Evolutionary conservation across 2,888 invertebrate genomes (phyloP).

Genomic region (Pycnomerus fuliginosus): DNA sequence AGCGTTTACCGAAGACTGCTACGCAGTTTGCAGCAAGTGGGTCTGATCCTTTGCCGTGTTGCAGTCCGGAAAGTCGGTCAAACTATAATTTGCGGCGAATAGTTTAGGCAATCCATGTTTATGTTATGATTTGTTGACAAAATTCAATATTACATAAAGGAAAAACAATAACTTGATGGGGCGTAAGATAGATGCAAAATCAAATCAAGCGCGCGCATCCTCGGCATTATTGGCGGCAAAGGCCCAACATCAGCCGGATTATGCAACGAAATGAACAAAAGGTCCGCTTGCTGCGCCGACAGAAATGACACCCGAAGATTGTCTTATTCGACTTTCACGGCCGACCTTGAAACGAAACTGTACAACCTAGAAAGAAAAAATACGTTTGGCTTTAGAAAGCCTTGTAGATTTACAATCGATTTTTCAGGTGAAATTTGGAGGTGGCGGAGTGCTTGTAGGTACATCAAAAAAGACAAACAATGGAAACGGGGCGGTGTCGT

Average conservation of each 20-base stretch:
- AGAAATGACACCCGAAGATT: too few species aligned
- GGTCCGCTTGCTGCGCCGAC: background rate
- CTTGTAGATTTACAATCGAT: constrained; percentile 19
- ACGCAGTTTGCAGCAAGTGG: too few species aligned
- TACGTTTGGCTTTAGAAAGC: constrained; percentile 29
- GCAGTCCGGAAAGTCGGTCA: too few species aligned
- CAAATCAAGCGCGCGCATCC: background rate
- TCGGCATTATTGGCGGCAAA: too few species aligned
- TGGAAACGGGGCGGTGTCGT: background rate
- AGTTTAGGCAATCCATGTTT: background rate
- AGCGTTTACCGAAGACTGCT: too few species aligned
- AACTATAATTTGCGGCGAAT: too few species aligned
- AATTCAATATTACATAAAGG: background rate
- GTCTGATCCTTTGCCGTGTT: too few species aligned
- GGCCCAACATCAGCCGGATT: background rate
- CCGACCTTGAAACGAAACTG: constrained; percentile 41
- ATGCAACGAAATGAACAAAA: background rate
- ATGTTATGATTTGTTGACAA: background rate
- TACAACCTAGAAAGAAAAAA: constrained; percentile 17
- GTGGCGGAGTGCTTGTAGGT: too few species aligned
- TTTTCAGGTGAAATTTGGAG: too few species aligned
- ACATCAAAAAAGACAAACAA: too few species aligned
- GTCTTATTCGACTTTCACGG: constrained; percentile 41
- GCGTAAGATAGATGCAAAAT: background rate
- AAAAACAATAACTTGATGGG: background rate